Conservation (phyloP, 2,797 vertebrate species). For the Chlorospingus flavigularis region DNA sequence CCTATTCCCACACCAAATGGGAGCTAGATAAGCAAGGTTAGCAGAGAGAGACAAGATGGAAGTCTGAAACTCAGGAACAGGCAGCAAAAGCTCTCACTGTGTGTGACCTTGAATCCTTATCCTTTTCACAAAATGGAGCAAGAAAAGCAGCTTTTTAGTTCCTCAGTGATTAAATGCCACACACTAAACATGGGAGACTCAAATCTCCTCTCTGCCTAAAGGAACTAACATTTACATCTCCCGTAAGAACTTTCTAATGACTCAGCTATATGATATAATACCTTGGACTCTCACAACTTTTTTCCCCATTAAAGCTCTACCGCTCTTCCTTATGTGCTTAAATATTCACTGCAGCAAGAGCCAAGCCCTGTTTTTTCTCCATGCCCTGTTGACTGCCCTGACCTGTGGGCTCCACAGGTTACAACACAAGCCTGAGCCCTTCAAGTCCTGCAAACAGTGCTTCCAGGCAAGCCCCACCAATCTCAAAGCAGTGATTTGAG, state of each 20-base stretch:
- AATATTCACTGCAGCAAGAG: not conserved
- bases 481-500: not conserved
- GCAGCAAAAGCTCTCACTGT: not conserved
- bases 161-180: not conserved
- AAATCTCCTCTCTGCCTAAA: conserved; percentile 21
- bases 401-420: not conserved
- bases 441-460: not conserved
- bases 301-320: not conserved
- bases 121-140: conserved; percentile 5
- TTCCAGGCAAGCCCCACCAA: not conserved
- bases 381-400: not conserved
- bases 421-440: not conserved
- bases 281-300: not conserved
- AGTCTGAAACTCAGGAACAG: not conserved
- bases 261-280: conserved; percentile 37
- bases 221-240: conserved; percentile 41
- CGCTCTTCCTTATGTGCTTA: not conserved
- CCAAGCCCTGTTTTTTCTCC: not conserved
- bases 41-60: not conserved
- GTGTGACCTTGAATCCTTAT: conserved; percentile 14
- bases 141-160: not conserved
- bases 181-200: not conserved
- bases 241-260: conserved; percentile 39
- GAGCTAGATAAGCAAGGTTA: not conserved
- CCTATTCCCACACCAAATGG: not conserved